Evolutionary conservation across 2,888 invertebrate genomes (phyloP).

Genomic region (Lithophane socia): DNA sequence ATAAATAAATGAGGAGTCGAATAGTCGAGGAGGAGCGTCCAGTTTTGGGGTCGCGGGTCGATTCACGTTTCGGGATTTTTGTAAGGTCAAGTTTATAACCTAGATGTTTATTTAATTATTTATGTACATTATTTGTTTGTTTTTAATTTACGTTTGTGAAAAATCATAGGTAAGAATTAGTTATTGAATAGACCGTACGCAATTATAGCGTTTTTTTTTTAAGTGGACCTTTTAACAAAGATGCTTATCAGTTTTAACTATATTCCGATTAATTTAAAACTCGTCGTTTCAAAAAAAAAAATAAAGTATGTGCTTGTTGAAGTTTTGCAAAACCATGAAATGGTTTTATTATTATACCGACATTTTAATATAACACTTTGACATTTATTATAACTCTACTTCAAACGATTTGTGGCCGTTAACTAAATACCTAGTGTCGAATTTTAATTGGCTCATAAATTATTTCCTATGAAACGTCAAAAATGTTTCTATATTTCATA

Average conservation of each 20-base stretch:
- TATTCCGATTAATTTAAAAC: not conserved
- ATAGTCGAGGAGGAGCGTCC: constrained; percentile 20
- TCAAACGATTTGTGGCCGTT: constrained; percentile 18
- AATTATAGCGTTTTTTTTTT: not conserved
- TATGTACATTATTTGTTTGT: not conserved
- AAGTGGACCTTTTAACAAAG: not conserved
- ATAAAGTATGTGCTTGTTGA: not conserved
- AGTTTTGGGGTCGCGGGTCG: constrained; percentile 26
- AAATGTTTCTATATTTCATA: not conserved
- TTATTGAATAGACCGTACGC: not conserved
- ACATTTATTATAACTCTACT: not conserved
- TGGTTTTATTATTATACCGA: not conserved
- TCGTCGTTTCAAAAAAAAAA: not conserved
- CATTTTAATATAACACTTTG: not conserved
- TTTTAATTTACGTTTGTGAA: not conserved
- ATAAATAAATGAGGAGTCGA: constrained; percentile 37
- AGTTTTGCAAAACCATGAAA: not conserved
- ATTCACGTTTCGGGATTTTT: constrained; percentile 9
- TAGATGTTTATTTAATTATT: not conserved
- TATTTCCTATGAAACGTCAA: not conserved
- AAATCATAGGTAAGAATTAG: not conserved
- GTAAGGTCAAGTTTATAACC: not conserved
- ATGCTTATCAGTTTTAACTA: too few species aligned
- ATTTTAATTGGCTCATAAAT: constrained; percentile 1
- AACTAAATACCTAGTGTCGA: not conserved